Conservation (phyloP, 2,888 invertebrate genomes). For the Eustalomyia histrio region DNA sequence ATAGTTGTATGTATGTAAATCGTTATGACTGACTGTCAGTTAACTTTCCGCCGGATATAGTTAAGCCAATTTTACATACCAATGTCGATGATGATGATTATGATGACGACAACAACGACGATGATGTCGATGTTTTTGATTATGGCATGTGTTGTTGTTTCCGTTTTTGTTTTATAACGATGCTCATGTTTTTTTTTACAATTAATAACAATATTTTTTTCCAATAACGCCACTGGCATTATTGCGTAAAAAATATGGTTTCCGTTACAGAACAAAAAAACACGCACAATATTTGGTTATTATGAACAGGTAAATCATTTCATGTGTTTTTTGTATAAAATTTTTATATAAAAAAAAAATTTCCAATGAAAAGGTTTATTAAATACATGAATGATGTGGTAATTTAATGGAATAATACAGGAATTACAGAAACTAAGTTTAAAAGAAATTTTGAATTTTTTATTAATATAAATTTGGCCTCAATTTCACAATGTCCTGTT, state of each 20-base stretch:
- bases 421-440: too few relatives aligned
- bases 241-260: background rate
- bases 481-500: too few relatives aligned
- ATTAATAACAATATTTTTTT: background rate
- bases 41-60: slow-evolving; percentile 56
- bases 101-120: slow-evolving; percentile 30
- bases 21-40: slow-evolving; percentile 50
- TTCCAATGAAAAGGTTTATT: too few relatives aligned
- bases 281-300: background rate
- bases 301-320: background rate
- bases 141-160: slow-evolving; percentile 41
- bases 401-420: too few relatives aligned
- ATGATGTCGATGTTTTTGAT: slow-evolving; percentile 25
- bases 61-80: slow-evolving; percentile 61
- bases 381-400: too few relatives aligned
- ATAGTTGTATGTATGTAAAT: slow-evolving; percentile 36
- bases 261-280: background rate
- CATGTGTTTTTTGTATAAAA: too few relatives aligned
- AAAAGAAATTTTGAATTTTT: too few relatives aligned
- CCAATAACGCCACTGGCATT: background rate
- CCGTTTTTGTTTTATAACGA: slow-evolving; percentile 25
- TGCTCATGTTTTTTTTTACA: slow-evolving; percentile 16
- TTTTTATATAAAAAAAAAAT: too few relatives aligned
- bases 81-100: slow-evolving; percentile 34
- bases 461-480: too few relatives aligned